These are phyloP conservation scores for Polymixis flavicincta DNA, from an alignment of 2,888 invertebrate species.

Conservation along the genomic window DNA sequence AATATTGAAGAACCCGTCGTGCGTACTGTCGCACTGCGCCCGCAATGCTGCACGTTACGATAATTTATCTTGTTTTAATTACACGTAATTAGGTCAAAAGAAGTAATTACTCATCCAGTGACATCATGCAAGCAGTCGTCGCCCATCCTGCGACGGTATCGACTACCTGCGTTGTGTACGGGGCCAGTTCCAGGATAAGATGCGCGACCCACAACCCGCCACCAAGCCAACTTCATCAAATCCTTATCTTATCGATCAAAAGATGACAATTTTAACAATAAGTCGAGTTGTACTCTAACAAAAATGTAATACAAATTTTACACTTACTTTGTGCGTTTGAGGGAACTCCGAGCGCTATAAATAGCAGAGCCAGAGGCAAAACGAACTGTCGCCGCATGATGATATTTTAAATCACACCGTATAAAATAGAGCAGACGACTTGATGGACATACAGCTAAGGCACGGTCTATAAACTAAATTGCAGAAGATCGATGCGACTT, in stretches of 20 bases:
- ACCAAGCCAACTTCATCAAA: not conserved
- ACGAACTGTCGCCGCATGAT: conserved; percentile 66
- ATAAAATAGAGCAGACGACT: conserved; percentile 20
- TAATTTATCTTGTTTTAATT: conserved; percentile 3
- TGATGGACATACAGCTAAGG: conserved; percentile 15
- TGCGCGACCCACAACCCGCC: conserved; percentile 12
- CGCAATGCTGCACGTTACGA: not conserved
- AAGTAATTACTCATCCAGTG: conserved; percentile 71
- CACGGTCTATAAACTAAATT: conserved; percentile 18
- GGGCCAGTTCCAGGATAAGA: not conserved
- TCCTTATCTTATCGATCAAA: not conserved
- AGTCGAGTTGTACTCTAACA: not conserved
- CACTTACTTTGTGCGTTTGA: conserved; percentile 82
- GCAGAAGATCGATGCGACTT: conserved; percentile 7
- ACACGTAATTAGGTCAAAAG: conserved; percentile 49
- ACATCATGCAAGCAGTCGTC: conserved; percentile 71
- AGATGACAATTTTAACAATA: not conserved
- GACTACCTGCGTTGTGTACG: conserved; percentile 38
- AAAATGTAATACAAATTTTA: conserved; percentile 17
- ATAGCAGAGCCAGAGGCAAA: conserved; percentile 78
- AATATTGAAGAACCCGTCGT: conserved; percentile 5
- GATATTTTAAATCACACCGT: conserved; percentile 39
- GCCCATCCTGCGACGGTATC: conserved; percentile 55
- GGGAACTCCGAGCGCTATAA: conserved; percentile 79
- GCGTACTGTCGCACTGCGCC: conserved; percentile 6